These are phyloP conservation scores for Cephus spinipes DNA, from an alignment of 2,888 invertebrate species.

Conservation along the genomic window DNA sequence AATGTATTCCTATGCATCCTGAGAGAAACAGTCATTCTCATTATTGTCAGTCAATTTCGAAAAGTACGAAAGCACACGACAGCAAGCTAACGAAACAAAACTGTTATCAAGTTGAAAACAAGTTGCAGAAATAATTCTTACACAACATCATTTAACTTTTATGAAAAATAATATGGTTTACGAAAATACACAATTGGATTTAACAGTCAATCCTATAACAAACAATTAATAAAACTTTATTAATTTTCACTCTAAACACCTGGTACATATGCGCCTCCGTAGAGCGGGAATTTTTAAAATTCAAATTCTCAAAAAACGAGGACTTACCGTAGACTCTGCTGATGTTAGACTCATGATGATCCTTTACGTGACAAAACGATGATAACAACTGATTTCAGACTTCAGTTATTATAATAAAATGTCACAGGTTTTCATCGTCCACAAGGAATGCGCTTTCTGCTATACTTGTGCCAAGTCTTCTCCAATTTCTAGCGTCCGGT, in stretches of 20 bases:
- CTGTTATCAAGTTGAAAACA: background rate
- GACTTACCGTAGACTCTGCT: background rate
- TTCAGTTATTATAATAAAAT: background rate
- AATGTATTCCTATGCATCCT: background rate
- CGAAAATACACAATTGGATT: background rate
- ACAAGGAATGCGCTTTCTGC: background rate
- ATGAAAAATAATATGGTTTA: background rate
- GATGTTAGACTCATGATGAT: background rate
- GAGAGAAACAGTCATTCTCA: background rate
- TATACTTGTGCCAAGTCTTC: background rate
- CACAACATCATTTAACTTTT: background rate
- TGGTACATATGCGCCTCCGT: background rate
- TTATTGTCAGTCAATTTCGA: background rate
- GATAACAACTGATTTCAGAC: background rate
- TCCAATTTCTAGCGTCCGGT: background rate
- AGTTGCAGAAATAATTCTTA: background rate
- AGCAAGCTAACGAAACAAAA: background rate
- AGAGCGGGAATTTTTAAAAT: background rate
- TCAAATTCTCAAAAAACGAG: background rate
- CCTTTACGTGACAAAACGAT: background rate
- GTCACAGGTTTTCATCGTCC: background rate
- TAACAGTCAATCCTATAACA: background rate
- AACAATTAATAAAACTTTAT: background rate
- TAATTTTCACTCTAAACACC: background rate
- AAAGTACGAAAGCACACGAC: background rate